Percentiles rank a stretch among this genome's conserved stretches.
Evolutionary conservation across 2,113 vertebrate species (phyloP).

Genomic region (Hyperopisus bebe): DNA sequence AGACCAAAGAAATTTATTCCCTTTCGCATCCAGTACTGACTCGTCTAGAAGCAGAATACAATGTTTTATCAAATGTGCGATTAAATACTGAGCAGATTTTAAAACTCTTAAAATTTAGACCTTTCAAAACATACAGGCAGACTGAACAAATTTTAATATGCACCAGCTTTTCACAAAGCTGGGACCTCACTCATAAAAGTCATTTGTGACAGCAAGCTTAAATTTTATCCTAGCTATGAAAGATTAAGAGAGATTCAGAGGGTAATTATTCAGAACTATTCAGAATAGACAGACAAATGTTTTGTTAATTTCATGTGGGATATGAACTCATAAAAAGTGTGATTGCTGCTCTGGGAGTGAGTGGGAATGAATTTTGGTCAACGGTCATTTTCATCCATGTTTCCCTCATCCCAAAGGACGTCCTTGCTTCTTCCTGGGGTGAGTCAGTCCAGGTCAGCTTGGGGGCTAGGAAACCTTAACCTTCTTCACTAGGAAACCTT

Average conservation of each 20-base stretch:
- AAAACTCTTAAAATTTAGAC: not conserved
- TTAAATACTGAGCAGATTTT: not conserved
- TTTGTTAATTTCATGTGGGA: not conserved
- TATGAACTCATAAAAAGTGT: slow-evolving; percentile 35
- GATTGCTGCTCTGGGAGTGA: slow-evolving; percentile 23
- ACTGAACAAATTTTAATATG: not conserved
- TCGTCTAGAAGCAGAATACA: not conserved
- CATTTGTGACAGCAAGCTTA: not conserved
- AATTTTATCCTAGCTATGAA: not conserved
- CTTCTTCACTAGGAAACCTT: slow-evolving; percentile 77
- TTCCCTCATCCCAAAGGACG: slow-evolving; percentile 40
- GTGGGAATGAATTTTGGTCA: slow-evolving; percentile 19
- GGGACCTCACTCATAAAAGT: not conserved
- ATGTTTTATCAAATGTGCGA: not conserved
- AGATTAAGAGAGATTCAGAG: not conserved
- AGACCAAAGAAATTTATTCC: not conserved
- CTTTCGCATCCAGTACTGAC: not conserved
- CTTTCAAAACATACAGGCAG: not conserved
- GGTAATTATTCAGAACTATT: not conserved
- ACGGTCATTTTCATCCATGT: slow-evolving; percentile 41
- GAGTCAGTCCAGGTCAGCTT: slow-evolving; percentile 20
- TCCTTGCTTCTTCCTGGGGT: slow-evolving; percentile 30
- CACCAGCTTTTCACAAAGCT: not conserved
- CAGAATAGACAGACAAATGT: not conserved
- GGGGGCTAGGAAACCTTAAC: slow-evolving; percentile 11